Base-by-base conservation (phyloP, 2,797 vertebrate species). In the Muscicapa striata region DNA sequence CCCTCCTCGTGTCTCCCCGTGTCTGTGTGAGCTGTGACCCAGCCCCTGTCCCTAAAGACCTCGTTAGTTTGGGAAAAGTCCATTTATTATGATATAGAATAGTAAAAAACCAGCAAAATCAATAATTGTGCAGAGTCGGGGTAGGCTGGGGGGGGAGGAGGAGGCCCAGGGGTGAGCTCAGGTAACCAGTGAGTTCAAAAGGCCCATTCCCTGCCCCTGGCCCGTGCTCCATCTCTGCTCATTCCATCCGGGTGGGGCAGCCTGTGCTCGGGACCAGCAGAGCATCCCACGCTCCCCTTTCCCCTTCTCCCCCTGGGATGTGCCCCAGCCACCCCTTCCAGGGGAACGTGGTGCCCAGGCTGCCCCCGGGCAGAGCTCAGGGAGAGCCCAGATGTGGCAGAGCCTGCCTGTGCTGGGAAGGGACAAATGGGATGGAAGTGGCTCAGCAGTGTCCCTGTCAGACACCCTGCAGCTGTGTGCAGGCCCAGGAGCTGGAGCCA, bases 51-150 rank as follows among this genome's bases (percentile, higher is more conserved):
- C 15, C 85, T 87, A 93, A 94, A 85, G 94, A 96, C 92, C 93
- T 97, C 87, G 54, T 93, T 94, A 82, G 79, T 81, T 90, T 92
- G 72, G 94, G 68, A 86, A 90, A 90, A 94, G 89, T 13, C 91
- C 69, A 89, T 86, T 97, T 85, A 62, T 97, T 87, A 57, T 91
- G 77, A 52, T 40, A 55, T 11, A 36, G 41, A 90, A 74, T 20
- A 74, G 62, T 34, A 83, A 89, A 88, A 86, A 92, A 51, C n/a
- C 69, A 75, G 77, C 58, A 43, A 70, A 81, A 83, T 93, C 63
- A 6, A 83, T 93, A 36, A 54, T 79, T 93, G 63, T 22, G 57
- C 84, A 72, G 95, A n/a, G 68, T 29, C 75, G 10, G 62, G 87
- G 74, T 29, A 27, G 32, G 59, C 10, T 4, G 46, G 6, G 26